Evolutionary conservation across 2,888 invertebrate genomes (phyloP), one percentile per base, ranked within the genome.

Genomic region (Polydrusus pterygomalis): DNA sequence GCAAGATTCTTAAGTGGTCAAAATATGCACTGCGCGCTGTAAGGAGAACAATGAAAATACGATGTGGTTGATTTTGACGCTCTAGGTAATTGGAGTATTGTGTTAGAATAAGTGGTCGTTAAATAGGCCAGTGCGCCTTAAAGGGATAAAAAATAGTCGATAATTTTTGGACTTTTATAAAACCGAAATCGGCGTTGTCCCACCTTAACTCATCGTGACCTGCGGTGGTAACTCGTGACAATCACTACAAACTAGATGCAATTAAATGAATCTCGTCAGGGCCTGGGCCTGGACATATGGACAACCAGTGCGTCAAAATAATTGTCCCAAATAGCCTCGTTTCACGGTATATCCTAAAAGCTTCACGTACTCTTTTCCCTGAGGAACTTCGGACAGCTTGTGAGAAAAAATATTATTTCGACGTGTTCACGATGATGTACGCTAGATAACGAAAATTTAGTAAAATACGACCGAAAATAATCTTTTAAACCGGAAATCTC

Each of bases 401-500:
- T 77, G 77, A 77, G 77, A 75, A 77, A 71, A 74, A 74, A 74
- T 74, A 77, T 74, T 75, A 70, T 71, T 74, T 70, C 60, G 71
- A 77, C 77, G 77, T 77, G 77, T 74, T 74, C 69, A 72, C 77
- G 77, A 77, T 78, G 78, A 78, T 78, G 75, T 75, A 70, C 69
- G 73, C 65, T 45, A 78, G 78, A 78, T 78, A 78, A 78, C 70
- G 58, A 77, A 75, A 75, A 68, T 70, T 78, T 73, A 70, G 40
- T 78, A 78, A 78, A 75, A 69, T 75, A 75, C 62, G 65, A 65
- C 78, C 78, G 67, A 70, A 75, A 75, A 75, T 75, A 70, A 73
- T 71, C 80, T 78, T 79, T 80, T 79, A 81, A 82, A 83, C 83
- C 83, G 83, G 83, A 83, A 83, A 79, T 78, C 69, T 75, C 81